These are phyloP conservation scores for Drosophila albomicans DNA, from an alignment of 1,140 invertebrate genomes.

Conservation along the genomic window DNA sequence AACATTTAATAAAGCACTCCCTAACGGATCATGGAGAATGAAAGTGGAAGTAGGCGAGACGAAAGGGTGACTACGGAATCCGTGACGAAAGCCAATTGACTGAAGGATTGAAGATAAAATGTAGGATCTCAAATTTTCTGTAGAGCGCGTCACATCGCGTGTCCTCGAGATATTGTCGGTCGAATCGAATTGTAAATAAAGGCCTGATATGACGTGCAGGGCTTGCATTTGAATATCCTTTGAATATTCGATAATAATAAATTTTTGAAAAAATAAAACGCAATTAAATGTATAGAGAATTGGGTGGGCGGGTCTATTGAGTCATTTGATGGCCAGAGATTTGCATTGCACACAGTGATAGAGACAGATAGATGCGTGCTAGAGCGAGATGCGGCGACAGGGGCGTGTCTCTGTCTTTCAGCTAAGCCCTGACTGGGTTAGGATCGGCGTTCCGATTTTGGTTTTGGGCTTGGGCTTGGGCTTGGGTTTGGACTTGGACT, in stretches of 20 bases:
- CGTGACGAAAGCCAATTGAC: constrained; percentile 34
- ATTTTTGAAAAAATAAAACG: constrained; percentile 79
- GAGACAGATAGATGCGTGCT: background rate
- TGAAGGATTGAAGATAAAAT: constrained; percentile 11
- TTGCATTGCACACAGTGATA: constrained; percentile 49
- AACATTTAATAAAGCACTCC: constrained; percentile 6
- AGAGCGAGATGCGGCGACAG: constrained; percentile 1
- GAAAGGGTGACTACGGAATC: background rate
- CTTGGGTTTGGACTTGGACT: background rate
- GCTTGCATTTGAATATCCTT: constrained; percentile 56
- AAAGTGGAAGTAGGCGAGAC: background rate
- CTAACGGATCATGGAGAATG: constrained; percentile 7
- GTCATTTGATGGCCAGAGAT: constrained; percentile 71
- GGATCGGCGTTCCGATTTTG: background rate
- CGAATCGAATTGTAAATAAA: constrained; percentile 28
- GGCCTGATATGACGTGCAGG: constrained; percentile 41
- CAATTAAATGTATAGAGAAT: constrained; percentile 72
- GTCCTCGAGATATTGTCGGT: constrained; percentile 52
- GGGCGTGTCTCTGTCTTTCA: constrained; percentile 29
- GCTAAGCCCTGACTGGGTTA: constrained; percentile 17
- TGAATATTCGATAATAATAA: constrained; percentile 79
- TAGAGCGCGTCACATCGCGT: constrained; percentile 63
- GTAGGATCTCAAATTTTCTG: constrained; percentile 19
- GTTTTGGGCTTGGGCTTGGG: background rate
- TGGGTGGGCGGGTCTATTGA: constrained; percentile 64